Percentiles rank a stretch among this genome's conserved stretches.
phyloP scores from a whole-genome alignment of 1,140 invertebrate species.

The Gonatopus flavifemur region DNA sequence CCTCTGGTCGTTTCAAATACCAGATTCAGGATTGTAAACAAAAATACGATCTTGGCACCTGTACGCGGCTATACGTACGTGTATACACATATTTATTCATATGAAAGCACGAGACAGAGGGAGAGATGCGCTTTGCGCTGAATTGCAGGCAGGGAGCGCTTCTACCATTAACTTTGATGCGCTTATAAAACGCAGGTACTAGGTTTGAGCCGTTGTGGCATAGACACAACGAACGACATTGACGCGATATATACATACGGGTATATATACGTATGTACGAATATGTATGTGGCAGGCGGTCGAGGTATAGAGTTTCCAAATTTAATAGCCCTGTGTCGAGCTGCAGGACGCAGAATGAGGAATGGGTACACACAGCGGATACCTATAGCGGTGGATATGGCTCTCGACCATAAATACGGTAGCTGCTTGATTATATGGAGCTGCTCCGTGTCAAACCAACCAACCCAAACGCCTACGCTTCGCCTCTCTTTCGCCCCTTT shows the following conservation, averaged over 20 bases:
- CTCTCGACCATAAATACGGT: slow-evolving; percentile 42
- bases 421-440: slow-evolving; percentile 45
- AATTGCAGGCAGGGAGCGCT: slow-evolving; percentile 34
- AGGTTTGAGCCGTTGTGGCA: slow-evolving; percentile 21
- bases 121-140: slow-evolving; percentile 23
- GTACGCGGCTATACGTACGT: neutral
- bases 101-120: slow-evolving; percentile 8
- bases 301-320: slow-evolving; percentile 51
- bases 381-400: slow-evolving; percentile 26
- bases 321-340: slow-evolving; percentile 49
- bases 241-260: slow-evolving; percentile 1
- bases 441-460: slow-evolving; percentile 41
- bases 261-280: too few relatives aligned
- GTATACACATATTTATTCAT: too few relatives aligned
- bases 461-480: neutral
- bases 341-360: slow-evolving; percentile 38
- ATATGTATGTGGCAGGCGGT: slow-evolving; percentile 7
- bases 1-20: slow-evolving; percentile 16
- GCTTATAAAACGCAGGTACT: slow-evolving; percentile 50
- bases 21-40: slow-evolving; percentile 33
- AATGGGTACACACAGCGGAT: slow-evolving; percentile 37
- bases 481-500: neutral
- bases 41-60: slow-evolving; percentile 31
- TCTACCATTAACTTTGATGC: slow-evolving; percentile 48
- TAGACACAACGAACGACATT: slow-evolving; percentile 1